Conservation (phyloP, 2,113 vertebrate species). For the Cettia cetti region DNA sequence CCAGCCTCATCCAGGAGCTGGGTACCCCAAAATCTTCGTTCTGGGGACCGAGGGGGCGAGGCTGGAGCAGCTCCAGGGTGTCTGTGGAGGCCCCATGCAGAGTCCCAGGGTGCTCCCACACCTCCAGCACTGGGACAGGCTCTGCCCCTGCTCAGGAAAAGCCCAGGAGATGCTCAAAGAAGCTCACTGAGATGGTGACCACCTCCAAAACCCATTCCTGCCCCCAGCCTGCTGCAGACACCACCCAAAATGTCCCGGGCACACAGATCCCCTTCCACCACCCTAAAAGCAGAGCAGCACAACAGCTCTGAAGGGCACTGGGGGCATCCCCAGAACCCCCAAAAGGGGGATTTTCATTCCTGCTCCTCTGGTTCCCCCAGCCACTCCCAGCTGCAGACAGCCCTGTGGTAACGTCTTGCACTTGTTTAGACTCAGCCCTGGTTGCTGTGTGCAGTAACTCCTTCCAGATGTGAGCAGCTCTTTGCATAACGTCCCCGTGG, state of each 20-base stretch:
- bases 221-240: not conserved
- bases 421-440: conserved; percentile 9
- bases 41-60: accelerated
- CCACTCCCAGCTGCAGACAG: not conserved
- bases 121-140: accelerated
- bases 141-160: not conserved
- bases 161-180: accelerated
- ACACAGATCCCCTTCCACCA: not conserved
- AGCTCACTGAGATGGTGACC: accelerated
- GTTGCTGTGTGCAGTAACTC: not conserved
- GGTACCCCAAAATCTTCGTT: not conserved
- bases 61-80: not conserved
- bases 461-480: conserved; percentile 51
- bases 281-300: not conserved
- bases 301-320: not conserved
- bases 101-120: not conserved
- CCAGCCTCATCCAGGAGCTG: accelerated
- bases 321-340: not conserved
- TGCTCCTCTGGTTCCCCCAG: accelerated
- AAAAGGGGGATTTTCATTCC: not conserved
- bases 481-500: not conserved
- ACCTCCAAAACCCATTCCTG: not conserved
- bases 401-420: not conserved
- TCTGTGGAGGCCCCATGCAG: accelerated
- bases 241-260: no score